These are phyloP conservation scores for Microplitis deprimator DNA, from an alignment of 2,888 invertebrate genomes.

Conservation along the genomic window DNA sequence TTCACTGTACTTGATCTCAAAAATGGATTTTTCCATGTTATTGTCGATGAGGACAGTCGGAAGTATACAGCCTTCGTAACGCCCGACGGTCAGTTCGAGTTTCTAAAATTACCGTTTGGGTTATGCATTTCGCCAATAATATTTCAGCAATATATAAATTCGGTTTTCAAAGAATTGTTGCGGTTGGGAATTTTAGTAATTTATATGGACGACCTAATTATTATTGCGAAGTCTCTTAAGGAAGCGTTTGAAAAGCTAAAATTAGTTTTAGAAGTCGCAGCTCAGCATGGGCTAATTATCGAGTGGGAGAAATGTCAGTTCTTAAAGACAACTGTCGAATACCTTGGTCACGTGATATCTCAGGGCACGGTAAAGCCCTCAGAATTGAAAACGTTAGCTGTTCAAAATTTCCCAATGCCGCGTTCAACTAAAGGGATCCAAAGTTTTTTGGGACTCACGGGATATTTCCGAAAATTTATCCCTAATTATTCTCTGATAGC, in stretches of 20 bases:
- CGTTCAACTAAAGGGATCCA: not conserved
- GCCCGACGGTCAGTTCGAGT: constrained; percentile 53
- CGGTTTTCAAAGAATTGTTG: constrained; percentile 44
- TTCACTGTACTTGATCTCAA: constrained; percentile 12
- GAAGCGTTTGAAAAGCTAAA: constrained; percentile 37
- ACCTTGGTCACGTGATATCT: constrained; percentile 44
- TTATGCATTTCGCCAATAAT: constrained; percentile 51
- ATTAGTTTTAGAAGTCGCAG: constrained; percentile 44
- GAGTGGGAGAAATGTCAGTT: constrained; percentile 52
- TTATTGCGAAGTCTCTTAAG: constrained; percentile 36
- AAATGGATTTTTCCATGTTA: constrained; percentile 56
- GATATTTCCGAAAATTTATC: constrained; percentile 34
- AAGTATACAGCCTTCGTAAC: constrained; percentile 54
- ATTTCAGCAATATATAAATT: constrained; percentile 49
- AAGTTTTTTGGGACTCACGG: constrained; percentile 28
- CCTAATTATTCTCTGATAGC: not conserved
- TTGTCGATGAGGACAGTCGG: constrained; percentile 45
- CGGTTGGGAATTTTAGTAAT: constrained; percentile 32
- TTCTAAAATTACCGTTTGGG: constrained; percentile 51
- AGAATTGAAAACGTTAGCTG: constrained; percentile 42
- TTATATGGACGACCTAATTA: constrained; percentile 49
- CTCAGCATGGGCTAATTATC: constrained; percentile 45
- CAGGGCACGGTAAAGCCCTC: constrained; percentile 44
- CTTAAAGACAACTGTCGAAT: constrained; percentile 47
- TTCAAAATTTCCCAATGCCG: constrained; percentile 40